Base-by-base conservation (phyloP, 2,888 invertebrate genomes). In the Caenorhabditis virilis region DNA sequence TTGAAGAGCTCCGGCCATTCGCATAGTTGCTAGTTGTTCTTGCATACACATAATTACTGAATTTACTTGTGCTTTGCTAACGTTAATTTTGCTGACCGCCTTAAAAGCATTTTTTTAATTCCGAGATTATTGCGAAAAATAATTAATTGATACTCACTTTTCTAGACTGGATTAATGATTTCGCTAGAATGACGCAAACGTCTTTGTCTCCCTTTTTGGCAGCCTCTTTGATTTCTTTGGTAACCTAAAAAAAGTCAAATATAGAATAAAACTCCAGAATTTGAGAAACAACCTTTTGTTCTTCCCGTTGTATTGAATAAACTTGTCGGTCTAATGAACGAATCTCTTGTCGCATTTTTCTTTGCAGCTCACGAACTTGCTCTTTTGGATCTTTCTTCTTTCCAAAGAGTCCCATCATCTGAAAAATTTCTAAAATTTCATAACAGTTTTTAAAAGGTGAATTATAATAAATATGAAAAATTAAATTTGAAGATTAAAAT, bases 11-110 rank as follows among this genome's bases (percentile, higher is more conserved):
- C 82, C 82, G 3, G 82, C 82, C 82, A 82, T 80, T 42, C 80
- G 88, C 68, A 97, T 86, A 11, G 93, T 93, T n/a, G 95, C 95
- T 78, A 95, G 86, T 85, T 98, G 97, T 84, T 95, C 94, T 48
- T 95, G 94, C 95, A 98, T 97, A 86, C 93, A 92, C 87, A 95
- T 87, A 77, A 92, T 91, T 13, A 98, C 91, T 0, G 95, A 97
- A 84, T 94, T 97, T 20, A 98, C 87, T 82, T 98, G 95, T 7
- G 98, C 95, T 86, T 97, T 97, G 11, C 95, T 93, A 0, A 93
- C 91, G 84, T 95, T 90, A 72, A 98, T 91, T 85, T 94, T 93
- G 81, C 88, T 90, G 30, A 93, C 88, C 0, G 95, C 91, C 79
- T 79, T 42, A 42, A 72, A 60, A 13, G 11, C 13, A 9, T n/a